These are phyloP conservation scores for Rhabdophis nuchalis DNA, from an alignment of 2,797 vertebrate genomes.

Conservation along the genomic window DNA sequence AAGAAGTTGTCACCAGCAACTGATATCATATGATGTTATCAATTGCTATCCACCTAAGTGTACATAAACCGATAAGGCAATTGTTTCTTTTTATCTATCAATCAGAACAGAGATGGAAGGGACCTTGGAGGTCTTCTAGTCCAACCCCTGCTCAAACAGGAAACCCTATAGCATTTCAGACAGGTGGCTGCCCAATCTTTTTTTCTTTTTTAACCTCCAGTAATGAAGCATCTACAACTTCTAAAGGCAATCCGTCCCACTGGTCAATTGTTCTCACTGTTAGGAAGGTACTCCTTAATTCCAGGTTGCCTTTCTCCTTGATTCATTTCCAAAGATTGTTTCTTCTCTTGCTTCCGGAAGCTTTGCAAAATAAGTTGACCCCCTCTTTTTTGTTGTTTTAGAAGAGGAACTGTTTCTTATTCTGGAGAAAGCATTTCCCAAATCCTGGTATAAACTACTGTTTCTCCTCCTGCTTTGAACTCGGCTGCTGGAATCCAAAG, in stretches of 20 bases:
- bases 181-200: neutral
- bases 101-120: neutral
- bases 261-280: neutral
- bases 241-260: neutral
- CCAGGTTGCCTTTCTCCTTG: neutral
- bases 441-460: neutral
- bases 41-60: slow-evolving; percentile 10
- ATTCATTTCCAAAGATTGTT: neutral
- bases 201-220: neutral
- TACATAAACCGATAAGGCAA: neutral
- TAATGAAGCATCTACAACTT: neutral
- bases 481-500: neutral
- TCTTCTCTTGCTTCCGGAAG: neutral
- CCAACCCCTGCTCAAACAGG: neutral
- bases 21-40: neutral
- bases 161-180: too few relatives aligned
- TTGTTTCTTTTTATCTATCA: neutral
- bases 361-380: neutral
- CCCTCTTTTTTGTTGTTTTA: neutral
- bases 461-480: neutral
- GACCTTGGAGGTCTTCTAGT: neutral
- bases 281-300: neutral
- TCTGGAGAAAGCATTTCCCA: neutral
- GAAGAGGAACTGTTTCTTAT: neutral
- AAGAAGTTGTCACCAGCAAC: neutral